Percentiles rank a stretch among this genome's conserved stretches.
Evolutionary conservation across 2,797 vertebrate species (phyloP).

Genomic region (Amblyopsis hoosieri): DNA sequence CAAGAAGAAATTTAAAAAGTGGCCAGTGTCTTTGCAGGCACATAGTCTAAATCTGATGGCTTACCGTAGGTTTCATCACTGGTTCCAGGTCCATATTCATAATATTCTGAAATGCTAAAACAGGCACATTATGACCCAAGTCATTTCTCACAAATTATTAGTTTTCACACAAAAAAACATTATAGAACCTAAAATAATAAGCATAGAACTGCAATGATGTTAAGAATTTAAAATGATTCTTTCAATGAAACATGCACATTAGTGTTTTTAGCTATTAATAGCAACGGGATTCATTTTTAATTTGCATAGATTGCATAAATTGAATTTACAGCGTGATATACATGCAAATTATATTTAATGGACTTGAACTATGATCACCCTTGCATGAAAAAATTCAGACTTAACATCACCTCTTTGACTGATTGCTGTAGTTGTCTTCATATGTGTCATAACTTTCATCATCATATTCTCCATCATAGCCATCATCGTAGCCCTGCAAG

Average conservation of each 20-base stretch:
- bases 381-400: not conserved
- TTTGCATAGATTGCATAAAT: not conserved
- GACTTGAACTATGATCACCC: not conserved
- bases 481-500: slow-evolving; percentile 92
- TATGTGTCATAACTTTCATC: slow-evolving; percentile 92
- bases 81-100: slow-evolving; percentile 91
- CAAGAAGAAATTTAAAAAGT: not conserved
- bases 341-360: not conserved
- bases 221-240: too few relatives aligned
- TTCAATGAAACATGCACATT: too few relatives aligned
- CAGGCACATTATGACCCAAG: slow-evolving; percentile 23
- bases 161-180: too few relatives aligned
- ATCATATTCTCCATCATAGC: slow-evolving; percentile 94
- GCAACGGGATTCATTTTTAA: not conserved
- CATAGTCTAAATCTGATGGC: not conserved
- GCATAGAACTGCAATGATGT: too few relatives aligned
- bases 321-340: not conserved
- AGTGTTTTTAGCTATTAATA: too few relatives aligned
- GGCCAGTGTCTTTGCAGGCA: not conserved
- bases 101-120: slow-evolving; percentile 93
- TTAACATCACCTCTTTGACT: slow-evolving; percentile 87
- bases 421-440: slow-evolving; percentile 88
- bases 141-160: not conserved
- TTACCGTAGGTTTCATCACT: slow-evolving; percentile 95
- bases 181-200: too few relatives aligned